Conservation (phyloP, 2,888 invertebrate genomes). For the Desoria tigrina region DNA sequence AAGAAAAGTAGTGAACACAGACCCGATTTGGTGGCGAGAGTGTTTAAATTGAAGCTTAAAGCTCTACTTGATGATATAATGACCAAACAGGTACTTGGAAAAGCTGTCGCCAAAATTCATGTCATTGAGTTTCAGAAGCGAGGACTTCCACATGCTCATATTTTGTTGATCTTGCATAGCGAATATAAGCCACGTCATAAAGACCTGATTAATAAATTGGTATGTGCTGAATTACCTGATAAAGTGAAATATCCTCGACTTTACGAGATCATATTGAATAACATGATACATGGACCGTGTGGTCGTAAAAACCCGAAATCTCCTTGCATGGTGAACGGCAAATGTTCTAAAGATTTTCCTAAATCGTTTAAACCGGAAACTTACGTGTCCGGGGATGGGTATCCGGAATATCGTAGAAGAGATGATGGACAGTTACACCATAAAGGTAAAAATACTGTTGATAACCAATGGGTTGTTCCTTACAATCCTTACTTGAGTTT, state of each 20-base stretch:
- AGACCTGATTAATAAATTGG: constrained; percentile 41
- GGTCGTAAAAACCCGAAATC: constrained; percentile 50
- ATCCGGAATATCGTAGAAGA: constrained; percentile 55
- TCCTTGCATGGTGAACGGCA: constrained; percentile 57
- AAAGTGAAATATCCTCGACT: constrained; percentile 34
- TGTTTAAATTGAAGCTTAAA: constrained; percentile 55
- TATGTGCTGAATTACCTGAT: constrained; percentile 53
- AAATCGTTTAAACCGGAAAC: constrained; percentile 53
- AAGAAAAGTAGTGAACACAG: constrained; percentile 52
- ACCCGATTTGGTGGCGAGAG: constrained; percentile 56
- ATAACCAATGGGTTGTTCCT: constrained; percentile 56
- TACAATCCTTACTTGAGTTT: constrained; percentile 55
- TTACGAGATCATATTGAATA: constrained; percentile 35
- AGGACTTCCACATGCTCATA: constrained; percentile 49
- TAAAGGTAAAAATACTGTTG: constrained; percentile 35
- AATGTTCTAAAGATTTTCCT: constrained; percentile 57
- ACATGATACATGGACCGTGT: constrained; percentile 56
- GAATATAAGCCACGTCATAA: constrained; percentile 32
- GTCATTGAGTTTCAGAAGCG: constrained; percentile 55
- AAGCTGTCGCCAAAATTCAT: constrained; percentile 30
- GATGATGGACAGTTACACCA: constrained; percentile 15
- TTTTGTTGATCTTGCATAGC: constrained; percentile 35
- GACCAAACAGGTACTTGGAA: constrained; percentile 44
- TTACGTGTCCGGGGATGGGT: constrained; percentile 54
- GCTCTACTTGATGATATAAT: constrained; percentile 50